These are phyloP conservation scores for Athalia rosae DNA, from an alignment of 2,888 invertebrate genomes.

Conservation along the genomic window DNA sequence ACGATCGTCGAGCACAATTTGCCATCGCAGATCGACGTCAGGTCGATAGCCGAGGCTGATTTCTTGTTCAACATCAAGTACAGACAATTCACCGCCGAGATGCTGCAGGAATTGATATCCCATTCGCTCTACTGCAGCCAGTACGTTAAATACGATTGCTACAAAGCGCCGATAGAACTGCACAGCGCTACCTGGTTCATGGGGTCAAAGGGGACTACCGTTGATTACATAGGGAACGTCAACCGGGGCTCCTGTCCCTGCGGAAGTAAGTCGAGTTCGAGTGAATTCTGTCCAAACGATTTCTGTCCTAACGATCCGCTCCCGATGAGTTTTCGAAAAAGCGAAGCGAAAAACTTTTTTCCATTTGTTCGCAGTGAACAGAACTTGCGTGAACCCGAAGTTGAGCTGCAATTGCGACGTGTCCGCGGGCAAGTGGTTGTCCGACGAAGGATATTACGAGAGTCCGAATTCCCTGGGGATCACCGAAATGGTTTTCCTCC, in stretches of 20 bases:
- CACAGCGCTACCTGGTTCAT: slow-evolving; percentile 94
- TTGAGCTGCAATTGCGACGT: slow-evolving; percentile 95
- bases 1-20: slow-evolving; percentile 93
- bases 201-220: slow-evolving; percentile 85
- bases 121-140: slow-evolving; percentile 93
- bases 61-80: slow-evolving; percentile 91
- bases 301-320: slow-evolving; percentile 80
- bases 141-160: slow-evolving; percentile 92
- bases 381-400: slow-evolving; percentile 87
- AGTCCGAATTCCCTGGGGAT: slow-evolving; percentile 89
- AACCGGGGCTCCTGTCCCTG: slow-evolving; percentile 78
- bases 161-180: slow-evolving; percentile 89
- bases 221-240: slow-evolving; percentile 89
- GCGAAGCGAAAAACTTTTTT: not conserved
- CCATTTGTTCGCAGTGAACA: slow-evolving; percentile 79
- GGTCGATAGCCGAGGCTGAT: slow-evolving; percentile 84
- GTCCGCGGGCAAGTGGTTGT: slow-evolving; percentile 89
- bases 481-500: slow-evolving; percentile 92
- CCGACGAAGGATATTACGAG: slow-evolving; percentile 91
- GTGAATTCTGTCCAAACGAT: no score
- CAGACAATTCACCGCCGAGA: slow-evolving; percentile 91
- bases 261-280: slow-evolving; percentile 70
- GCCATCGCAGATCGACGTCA: slow-evolving; percentile 91
- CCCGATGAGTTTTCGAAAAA: slow-evolving; percentile 75
- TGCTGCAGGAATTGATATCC: slow-evolving; percentile 92